Base-by-base conservation (phyloP, 2,888 invertebrate species). In the Cosmorhoe ocellata region DNA sequence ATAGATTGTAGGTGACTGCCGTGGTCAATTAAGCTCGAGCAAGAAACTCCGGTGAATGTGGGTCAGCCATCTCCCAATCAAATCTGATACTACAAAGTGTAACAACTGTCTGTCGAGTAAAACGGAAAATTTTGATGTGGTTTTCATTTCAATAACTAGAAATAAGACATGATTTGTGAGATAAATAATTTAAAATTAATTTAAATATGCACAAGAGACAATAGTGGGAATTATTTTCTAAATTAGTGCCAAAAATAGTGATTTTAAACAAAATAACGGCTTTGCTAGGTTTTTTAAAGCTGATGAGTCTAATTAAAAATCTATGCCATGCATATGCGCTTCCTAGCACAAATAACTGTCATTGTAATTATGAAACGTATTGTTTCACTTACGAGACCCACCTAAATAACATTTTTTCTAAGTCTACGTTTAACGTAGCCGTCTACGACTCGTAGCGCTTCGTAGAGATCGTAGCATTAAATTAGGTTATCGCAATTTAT, bases 21-120 rank as follows among this genome's bases (percentile, higher is more conserved):
- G 69, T 66, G 76, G 75, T 82, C 80, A 84, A 85, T 85, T 86
- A 86, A 77, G 72, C 69, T 66, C 62, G 65, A 67, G 66, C 51
- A 74, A 76, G 76, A 70, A 71, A 67, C 63, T 64, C 63, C 31
- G 56, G 54, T 61, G 59, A 70, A 79, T 76, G 74, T 76, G 65
- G 74, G 71, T 55, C 76, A 66, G 59, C 52, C 62, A 58, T 59
- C 67, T 67, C 67, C 67, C 76, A 72, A 78, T 74, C 75, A 68
- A 69, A 74, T 69, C 34, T 66, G 61, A 65, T 64, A 66, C 56
- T 63, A 56, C 65, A 58, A 61, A 57, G 44, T 56, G 50, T 44
- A 45, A 40, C 30, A 27, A 26, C 22, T 34, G 30, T 42, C 38
- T 47, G 38, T 47, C n/a, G 10, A 24, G 34, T 33, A 18, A n/a